Base-by-base conservation (phyloP, 2,888 invertebrate genomes). In the Sylvicola cinctus region DNA sequence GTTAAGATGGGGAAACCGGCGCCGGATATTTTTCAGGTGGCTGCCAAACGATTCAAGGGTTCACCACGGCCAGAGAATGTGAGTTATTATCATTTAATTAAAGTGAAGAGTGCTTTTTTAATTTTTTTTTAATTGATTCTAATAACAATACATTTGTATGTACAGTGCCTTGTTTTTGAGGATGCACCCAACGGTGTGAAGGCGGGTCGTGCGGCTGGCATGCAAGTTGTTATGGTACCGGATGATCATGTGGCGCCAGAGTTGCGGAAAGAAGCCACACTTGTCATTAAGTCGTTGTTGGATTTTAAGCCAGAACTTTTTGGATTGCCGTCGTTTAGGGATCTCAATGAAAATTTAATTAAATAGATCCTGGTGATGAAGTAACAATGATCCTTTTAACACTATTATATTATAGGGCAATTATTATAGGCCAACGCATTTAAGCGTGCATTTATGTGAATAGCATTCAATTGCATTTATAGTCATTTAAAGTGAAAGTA, bases 111-210 rank as follows among this genome's bases (percentile, higher is more conserved):
- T 13, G 12, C 4, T n/a, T 28, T 28, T 5, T 28, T 28, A 6
- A n/a, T n/a, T 28, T 28, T 28, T n/a, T 6, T 28, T 28, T 28
- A 13, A 28, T 13, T 13, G n/a, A 29, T 13, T 10, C 11, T 15
- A n/a, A 11, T 34, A 33, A 29, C 32, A n/a, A 33, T 12, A 28
- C 5, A n/a, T n/a, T n/a, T n/a, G 11, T 10, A 10, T 50, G 57
- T 60, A 23, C 59, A 76, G 73, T 81, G 83, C 48, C 55, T 90
- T 39, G 88, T 87, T 3, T 84, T 90, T 51, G 93, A 93, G 61
- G 93, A 93, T 58, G 80, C 91, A 0, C 79, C 81, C 0, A 87
- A 85, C 54, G 91, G 93, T 2, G 84, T 88, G 1, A 64, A 68
- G 23, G 80, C 81, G 0, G 88, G 75, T 0, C 48, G 66, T 14